Evolutionary conservation across 92 coral and sea anemone species (phyloP).

Genomic region (Ricordea florida): DNA sequence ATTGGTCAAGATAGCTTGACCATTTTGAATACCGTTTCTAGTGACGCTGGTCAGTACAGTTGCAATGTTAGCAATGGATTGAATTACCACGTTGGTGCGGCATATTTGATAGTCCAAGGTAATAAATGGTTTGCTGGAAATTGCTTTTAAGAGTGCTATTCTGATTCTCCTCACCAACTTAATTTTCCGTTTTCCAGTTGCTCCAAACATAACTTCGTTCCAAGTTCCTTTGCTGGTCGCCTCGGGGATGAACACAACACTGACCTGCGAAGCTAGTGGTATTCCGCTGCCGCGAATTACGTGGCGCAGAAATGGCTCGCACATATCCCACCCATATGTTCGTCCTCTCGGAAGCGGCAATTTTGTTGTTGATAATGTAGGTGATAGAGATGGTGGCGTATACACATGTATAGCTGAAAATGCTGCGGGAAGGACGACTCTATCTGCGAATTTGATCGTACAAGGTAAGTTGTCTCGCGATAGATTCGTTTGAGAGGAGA

Average conservation of each 20-base stretch:
- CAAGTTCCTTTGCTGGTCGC: constrained; percentile 61
- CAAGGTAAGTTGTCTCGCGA: constrained; percentile 95
- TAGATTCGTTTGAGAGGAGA: too few species aligned
- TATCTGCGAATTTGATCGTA: constrained; percentile 62
- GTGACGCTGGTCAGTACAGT: constrained; percentile 83
- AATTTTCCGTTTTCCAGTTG: constrained; percentile 53
- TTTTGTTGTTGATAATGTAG: constrained; percentile 40
- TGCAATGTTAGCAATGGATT: constrained; percentile 86
- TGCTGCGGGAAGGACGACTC: constrained; percentile 62
- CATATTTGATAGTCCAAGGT: constrained; percentile 91
- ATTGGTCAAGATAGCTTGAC: constrained; percentile 65
- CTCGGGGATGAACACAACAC: constrained; percentile 51
- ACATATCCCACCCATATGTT: constrained; percentile 41
- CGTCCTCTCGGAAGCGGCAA: constrained; percentile 10
- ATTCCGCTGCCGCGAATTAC: constrained; percentile 72
- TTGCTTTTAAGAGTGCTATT: neutral
- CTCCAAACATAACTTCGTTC: constrained; percentile 68
- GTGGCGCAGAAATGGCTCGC: constrained; percentile 65
- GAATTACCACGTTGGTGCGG: constrained; percentile 67
- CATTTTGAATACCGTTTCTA: constrained; percentile 42
- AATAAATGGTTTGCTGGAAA: neutral
- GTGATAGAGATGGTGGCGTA: constrained; percentile 64
- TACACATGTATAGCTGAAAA: constrained; percentile 77
- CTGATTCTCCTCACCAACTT: neutral
- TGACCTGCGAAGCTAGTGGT: constrained; percentile 72